Percentiles rank a stretch among this genome's conserved stretches.
Conservation (phyloP, 2,797 vertebrate genomes). For the Nannoperca australis region DNA sequence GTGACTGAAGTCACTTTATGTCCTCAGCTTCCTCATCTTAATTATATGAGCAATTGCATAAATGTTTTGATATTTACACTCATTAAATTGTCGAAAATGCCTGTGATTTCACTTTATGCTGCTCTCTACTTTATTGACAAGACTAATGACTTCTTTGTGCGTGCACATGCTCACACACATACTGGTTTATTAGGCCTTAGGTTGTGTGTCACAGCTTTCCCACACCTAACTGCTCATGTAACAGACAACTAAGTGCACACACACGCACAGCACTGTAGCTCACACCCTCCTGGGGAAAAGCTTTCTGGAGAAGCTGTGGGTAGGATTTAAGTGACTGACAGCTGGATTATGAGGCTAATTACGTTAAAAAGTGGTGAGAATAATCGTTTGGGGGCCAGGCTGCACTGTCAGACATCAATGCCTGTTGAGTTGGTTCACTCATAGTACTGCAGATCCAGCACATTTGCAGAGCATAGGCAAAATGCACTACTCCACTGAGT, state of each 20-base stretch:
- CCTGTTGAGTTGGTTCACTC: constrained; percentile 21
- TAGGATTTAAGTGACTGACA: constrained; percentile 56
- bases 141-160: constrained; percentile 30
- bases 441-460: constrained; percentile 32
- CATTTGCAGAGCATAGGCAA: constrained; percentile 18
- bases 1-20: neutral
- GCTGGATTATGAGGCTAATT: constrained; percentile 61
- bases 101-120: neutral
- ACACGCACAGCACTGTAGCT: constrained; percentile 3
- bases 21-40: neutral
- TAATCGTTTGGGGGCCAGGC: constrained; percentile 23
- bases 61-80: neutral
- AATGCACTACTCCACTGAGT: neutral
- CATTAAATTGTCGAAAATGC: neutral
- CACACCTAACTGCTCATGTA: constrained; percentile 53
- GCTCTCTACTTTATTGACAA: constrained; percentile 11
- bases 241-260: constrained; percentile 26
- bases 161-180: neutral
- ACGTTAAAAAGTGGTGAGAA: constrained; percentile 29
- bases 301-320: constrained; percentile 27
- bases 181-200: constrained; percentile 50
- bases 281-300: constrained; percentile 37
- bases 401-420: constrained; percentile 28
- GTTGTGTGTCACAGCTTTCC: constrained; percentile 46
- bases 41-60: constrained; percentile 2